Evolutionary conservation across 1,140 invertebrate genomes (phyloP), one percentile per base, ranked within the genome.

Genomic region (Solen grandis): DNA sequence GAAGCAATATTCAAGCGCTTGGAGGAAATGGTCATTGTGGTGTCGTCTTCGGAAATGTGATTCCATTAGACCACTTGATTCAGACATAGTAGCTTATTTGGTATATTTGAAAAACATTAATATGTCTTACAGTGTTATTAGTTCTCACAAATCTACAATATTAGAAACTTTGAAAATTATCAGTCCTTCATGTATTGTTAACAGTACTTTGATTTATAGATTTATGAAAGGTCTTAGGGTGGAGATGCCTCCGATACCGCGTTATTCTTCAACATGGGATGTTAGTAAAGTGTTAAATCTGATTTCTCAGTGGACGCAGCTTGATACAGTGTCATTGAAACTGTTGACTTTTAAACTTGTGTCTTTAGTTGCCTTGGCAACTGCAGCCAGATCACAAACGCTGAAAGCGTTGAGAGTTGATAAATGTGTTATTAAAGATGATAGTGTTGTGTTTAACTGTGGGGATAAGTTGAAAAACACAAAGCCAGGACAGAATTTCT

Each of bases 11-110:
- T 19, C 13, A 16, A 25, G n/a, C 33, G 57, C 72, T 41, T 74
- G 72, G 72, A 46, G 27, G 29, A 38, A 31, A 29, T 73, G 70
- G 70, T 38, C 22, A 41, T 59, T 73, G 38, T 73, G 70, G 70
- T 73, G 70, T 73, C 13, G 0, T 35, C n/a, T 25, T 19, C 13
- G 19, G 29, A 10, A 16, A 38, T 35, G n/a, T 13, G 29, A 73
- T 73, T 38, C n/a, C n/a, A n/a, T n/a, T n/a, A n/a, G n/a, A n/a
- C n/a, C n/a, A n/a, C n/a, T n/a, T n/a, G n/a, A n/a, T 57, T 33
- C 19, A 29, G 68, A 70, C 13, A 54, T 70, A 22, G 27, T 70
- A 29, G 16, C n/a, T 54, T 70, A 16, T 54, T 29, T 54, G 33
- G 25, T 70, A 25, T 70, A 27, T 31, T 70, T 27, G 29, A 70